A percentile compares a stretch with the other conserved stretches of the same genome.
phyloP scores from a whole-genome alignment of 2,797 vertebrate species.

The Pipistrellus nathusii region DNA sequence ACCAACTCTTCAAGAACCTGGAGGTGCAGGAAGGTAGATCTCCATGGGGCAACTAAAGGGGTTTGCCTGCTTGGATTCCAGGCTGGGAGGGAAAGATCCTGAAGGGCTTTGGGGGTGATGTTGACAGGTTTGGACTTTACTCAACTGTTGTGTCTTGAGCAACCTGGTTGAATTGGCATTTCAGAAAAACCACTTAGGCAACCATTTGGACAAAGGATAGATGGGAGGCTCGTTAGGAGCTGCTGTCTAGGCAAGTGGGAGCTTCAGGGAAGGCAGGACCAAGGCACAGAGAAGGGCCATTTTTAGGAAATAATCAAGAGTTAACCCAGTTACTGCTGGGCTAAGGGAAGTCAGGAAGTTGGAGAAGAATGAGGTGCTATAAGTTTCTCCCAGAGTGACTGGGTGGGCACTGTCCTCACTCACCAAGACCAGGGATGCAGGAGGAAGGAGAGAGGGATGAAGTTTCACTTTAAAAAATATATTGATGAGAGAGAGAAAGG shows the following conservation, averaged over 20 bases:
- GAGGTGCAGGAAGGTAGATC: background rate
- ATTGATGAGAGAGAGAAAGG: background rate
- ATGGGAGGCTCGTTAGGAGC: background rate
- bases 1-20: background rate
- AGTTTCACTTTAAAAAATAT: background rate
- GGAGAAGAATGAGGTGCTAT: background rate
- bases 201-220: background rate
- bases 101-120: background rate
- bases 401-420: background rate
- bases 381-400: background rate
- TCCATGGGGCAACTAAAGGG: background rate
- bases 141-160: background rate
- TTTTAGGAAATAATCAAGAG: background rate
- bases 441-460: background rate
- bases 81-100: background rate
- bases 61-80: background rate
- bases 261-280: background rate
- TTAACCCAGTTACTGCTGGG: background rate
- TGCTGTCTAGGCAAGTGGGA: background rate
- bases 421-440: background rate
- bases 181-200: conserved; percentile 25
- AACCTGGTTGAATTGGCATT: background rate
- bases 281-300: background rate
- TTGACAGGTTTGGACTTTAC: background rate
- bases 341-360: background rate